Evolutionary conservation across 2,888 invertebrate genomes (phyloP).

Genomic region (Euproctis similis): DNA sequence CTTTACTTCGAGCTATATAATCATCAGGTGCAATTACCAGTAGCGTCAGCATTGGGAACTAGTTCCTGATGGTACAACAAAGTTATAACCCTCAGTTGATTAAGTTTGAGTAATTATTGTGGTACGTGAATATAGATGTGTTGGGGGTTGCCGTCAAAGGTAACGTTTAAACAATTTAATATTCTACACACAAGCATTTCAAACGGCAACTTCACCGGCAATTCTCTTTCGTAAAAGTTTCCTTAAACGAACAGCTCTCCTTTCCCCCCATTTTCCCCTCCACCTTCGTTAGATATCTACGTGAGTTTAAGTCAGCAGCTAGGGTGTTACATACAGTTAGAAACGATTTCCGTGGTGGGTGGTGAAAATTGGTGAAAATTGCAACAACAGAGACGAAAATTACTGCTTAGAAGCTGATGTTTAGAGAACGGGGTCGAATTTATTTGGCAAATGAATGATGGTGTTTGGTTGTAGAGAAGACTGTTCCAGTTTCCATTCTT

Average conservation of each 20-base stretch:
- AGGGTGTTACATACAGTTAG: slow-evolving; percentile 45
- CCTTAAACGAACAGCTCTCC: slow-evolving; percentile 69
- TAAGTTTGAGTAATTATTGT: slow-evolving; percentile 62
- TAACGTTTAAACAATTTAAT: slow-evolving; percentile 74
- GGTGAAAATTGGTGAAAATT: slow-evolving; percentile 72
- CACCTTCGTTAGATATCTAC: slow-evolving; percentile 74
- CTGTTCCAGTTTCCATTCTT: no score
- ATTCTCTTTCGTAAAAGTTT: slow-evolving; percentile 68
- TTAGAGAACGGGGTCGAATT: slow-evolving; percentile 51
- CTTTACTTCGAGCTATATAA: slow-evolving; percentile 35
- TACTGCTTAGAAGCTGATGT: slow-evolving; percentile 65
- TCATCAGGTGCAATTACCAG: slow-evolving; percentile 25
- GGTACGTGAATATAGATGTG: slow-evolving; percentile 49
- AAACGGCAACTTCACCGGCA: slow-evolving; percentile 69
- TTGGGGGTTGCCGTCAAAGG: slow-evolving; percentile 58
- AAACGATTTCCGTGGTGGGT: slow-evolving; percentile 59
- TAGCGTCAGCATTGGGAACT: slow-evolving; percentile 27
- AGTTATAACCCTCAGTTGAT: slow-evolving; percentile 52
- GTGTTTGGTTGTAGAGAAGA: no score
- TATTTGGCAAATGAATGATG: slow-evolving; percentile 47
- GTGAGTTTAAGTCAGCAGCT: slow-evolving; percentile 67
- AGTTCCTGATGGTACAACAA: slow-evolving; percentile 34
- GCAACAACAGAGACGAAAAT: slow-evolving; percentile 70
- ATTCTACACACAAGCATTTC: slow-evolving; percentile 71
- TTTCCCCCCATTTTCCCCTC: no score